These are phyloP conservation scores for Macrostomum cliftonense DNA, from an alignment of 2,888 invertebrate species.

Conservation along the genomic window DNA sequence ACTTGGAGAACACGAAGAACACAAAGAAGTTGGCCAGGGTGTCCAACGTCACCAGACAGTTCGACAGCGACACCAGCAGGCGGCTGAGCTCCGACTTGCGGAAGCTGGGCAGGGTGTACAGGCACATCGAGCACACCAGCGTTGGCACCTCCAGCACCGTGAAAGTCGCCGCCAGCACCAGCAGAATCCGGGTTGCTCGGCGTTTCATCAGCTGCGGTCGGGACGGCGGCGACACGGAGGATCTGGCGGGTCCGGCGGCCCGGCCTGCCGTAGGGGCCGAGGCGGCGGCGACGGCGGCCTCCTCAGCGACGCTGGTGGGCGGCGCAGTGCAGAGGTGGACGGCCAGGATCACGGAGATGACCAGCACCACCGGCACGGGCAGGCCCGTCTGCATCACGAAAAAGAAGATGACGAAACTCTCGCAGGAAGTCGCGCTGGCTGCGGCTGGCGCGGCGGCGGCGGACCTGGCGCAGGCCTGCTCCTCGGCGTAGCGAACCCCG, in stretches of 20 bases:
- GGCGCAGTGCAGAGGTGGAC: neutral
- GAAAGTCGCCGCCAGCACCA: conserved; percentile 8
- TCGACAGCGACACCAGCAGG: conserved; percentile 1
- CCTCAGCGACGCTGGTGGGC: neutral
- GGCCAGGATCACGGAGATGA: conserved; percentile 7
- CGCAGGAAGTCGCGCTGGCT: too few relatives aligned
- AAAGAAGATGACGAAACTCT: neutral
- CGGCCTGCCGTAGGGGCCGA: too few relatives aligned
- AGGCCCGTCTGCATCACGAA: conserved; percentile 8
- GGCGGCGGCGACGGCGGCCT: neutral
- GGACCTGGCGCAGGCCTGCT: too few relatives aligned
- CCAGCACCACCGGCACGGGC: conserved; percentile 7
- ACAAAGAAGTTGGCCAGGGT: conserved; percentile 9
- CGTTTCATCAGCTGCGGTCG: conserved; percentile 1
- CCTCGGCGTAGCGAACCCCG: too few relatives aligned
- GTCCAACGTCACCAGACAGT: conserved; percentile 5
- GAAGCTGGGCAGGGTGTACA: too few relatives aligned
- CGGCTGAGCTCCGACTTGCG: neutral
- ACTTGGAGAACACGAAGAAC: conserved; percentile 5
- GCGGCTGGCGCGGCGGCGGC: too few relatives aligned
- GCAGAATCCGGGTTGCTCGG: conserved; percentile 5
- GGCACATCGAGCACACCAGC: too few relatives aligned
- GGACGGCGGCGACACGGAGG: neutral
- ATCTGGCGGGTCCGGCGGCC: too few relatives aligned
- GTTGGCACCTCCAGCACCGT: conserved; percentile 6